These are phyloP conservation scores for Solen grandis DNA, from an alignment of 1,140 invertebrate genomes.

Conservation along the genomic window DNA sequence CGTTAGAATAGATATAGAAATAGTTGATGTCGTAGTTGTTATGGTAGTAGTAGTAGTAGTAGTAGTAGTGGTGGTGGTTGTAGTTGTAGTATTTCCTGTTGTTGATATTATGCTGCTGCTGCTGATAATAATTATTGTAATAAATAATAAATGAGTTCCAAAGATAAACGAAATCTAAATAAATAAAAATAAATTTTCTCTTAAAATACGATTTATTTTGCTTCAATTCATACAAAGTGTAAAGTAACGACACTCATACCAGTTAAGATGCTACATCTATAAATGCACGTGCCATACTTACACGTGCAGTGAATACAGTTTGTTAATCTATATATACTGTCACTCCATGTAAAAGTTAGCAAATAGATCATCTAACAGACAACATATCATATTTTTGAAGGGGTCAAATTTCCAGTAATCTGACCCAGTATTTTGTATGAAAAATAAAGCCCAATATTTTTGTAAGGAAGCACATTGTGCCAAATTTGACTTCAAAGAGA, in stretches of 20 bases:
- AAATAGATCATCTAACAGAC: too few relatives aligned
- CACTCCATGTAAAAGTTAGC: too few relatives aligned
- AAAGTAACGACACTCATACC: background rate
- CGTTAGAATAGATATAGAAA: too few relatives aligned
- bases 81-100: background rate
- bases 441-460: too few relatives aligned
- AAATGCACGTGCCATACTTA: background rate
- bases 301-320: too few relatives aligned
- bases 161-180: background rate
- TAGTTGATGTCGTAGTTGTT: background rate
- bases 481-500: too few relatives aligned
- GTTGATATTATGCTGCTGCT: background rate
- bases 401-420: too few relatives aligned
- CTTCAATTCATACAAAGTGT: background rate
- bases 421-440: too few relatives aligned
- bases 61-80: background rate
- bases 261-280: background rate
- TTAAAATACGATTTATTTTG: background rate
- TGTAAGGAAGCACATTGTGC: too few relatives aligned
- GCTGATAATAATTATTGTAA: conserved; percentile 5
- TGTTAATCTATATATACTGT: too few relatives aligned
- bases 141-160: background rate
- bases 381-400: too few relatives aligned
- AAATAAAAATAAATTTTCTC: too few relatives aligned
- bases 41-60: background rate